Base-by-base conservation (phyloP, 1,140 invertebrate genomes). In the Sipha flava region DNA sequence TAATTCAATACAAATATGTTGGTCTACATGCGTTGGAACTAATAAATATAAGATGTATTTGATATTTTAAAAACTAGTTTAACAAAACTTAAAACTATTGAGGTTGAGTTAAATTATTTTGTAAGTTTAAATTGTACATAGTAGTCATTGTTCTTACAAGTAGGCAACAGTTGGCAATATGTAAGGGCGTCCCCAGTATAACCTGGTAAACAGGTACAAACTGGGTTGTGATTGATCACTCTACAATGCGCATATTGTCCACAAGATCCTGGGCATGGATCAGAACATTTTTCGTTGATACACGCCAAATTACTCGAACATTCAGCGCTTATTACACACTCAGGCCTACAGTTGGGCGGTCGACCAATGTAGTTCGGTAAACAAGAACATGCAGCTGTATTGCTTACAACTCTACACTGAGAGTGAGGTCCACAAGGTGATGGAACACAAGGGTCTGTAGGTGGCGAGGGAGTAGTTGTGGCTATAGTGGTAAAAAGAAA, bases 161-260 rank as follows among this genome's bases (percentile, higher is more conserved):
- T 81, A 43, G 83, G 83, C 57, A 81, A 80, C 12, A 80, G 81
- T 43, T 80, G 72, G 79, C 87, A 88, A 70, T 82, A 83, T 45
- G 80, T 83, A 57, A 86, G 87, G 26, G 87, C 85, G 84, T 87
- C 87, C 64, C 86, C 88, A 49, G 86, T 86, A 81, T 87, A 89
- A 9, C 89, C 89, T 54, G 87, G 85, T 6, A 87, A 85, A 84
- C 90, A 90, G n/a, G 86, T 86, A 81, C 90, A 90, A 21, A 88
- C 84, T 21, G 89, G 87, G 23, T 86, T 86, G 80, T 90, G 89
- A 82, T 89, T 88, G 37, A 87, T 84, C 0, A 89, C 87, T 29
- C 83, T 84, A 84, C 89, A 90, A n/a, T 86, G 85, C 0, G 89
- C 87, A 77, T 86, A 86, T 23, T 85, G 81, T 6, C 89, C 89